These are phyloP conservation scores for Pristionchus exspectatus DNA, from an alignment of 2,888 invertebrate species.

Conservation along the genomic window DNA sequence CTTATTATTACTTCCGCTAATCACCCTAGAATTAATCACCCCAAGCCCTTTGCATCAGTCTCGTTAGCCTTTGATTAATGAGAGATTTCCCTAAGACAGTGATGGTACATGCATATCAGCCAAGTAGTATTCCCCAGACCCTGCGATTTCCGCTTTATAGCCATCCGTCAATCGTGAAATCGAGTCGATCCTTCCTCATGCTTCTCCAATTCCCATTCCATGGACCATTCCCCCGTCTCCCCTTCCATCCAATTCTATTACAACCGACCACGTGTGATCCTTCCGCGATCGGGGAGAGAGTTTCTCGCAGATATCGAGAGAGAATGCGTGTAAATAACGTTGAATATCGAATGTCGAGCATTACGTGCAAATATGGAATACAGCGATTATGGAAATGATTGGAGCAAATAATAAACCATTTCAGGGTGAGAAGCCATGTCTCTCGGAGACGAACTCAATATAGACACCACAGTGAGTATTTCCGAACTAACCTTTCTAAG, in stretches of 20 bases:
- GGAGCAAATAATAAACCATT: background rate
- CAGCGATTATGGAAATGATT: background rate
- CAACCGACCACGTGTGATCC: constrained; percentile 49
- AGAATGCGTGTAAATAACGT: background rate
- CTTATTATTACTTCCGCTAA: background rate
- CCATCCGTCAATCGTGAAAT: background rate
- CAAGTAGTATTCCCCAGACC: background rate
- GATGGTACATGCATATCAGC: too few relatives aligned
- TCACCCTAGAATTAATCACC: background rate
- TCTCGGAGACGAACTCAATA: constrained; percentile 45
- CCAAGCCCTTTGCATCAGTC: background rate
- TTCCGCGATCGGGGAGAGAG: background rate
- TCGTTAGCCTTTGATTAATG: background rate
- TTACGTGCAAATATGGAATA: background rate
- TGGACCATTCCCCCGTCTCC: constrained; percentile 33
- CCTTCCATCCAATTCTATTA: constrained; percentile 36
- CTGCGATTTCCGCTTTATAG: background rate
- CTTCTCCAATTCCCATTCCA: constrained; percentile 32
- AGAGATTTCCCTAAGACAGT: too few relatives aligned
- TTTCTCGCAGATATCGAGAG: background rate
- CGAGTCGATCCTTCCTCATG: background rate
- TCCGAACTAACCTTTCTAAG: background rate
- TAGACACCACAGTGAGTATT: constrained; percentile 44
- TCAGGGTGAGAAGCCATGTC: background rate
- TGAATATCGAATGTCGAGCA: too few relatives aligned